Conservation (phyloP, 2,888 invertebrate genomes). For the Leucoptera coffeella region DNA sequence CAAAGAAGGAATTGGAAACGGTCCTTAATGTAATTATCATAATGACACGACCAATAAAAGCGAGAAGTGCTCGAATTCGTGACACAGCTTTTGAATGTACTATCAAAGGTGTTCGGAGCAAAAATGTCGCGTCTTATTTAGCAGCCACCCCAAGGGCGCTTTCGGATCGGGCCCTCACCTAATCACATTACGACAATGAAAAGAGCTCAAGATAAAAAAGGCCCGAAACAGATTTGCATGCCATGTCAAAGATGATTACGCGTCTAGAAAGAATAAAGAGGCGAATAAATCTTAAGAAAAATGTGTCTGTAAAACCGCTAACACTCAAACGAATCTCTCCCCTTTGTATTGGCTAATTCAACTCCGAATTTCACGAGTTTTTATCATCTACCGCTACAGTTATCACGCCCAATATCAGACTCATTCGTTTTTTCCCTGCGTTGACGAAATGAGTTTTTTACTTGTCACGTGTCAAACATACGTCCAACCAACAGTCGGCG, state of each 20-base stretch:
- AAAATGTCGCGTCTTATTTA: slow-evolving; percentile 50
- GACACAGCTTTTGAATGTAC: slow-evolving; percentile 47
- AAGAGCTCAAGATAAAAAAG: slow-evolving; percentile 38
- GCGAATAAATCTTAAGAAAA: too few species aligned
- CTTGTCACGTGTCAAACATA: slow-evolving; percentile 35
- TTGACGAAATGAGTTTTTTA: too few species aligned
- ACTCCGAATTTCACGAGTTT: too few species aligned
- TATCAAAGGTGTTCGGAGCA: slow-evolving; percentile 47
- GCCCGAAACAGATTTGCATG: slow-evolving; percentile 44
- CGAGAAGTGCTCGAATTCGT: slow-evolving; percentile 44
- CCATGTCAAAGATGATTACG: slow-evolving; percentile 38
- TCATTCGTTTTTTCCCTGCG: too few species aligned
- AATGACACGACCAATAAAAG: slow-evolving; percentile 51
- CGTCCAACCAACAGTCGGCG: slow-evolving; percentile 39
- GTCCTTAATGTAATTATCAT: slow-evolving; percentile 49
- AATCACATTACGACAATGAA: slow-evolving; percentile 45
- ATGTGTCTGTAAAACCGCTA: too few species aligned
- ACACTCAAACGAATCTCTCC: too few species aligned
- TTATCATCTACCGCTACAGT: too few species aligned
- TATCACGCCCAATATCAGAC: too few species aligned
- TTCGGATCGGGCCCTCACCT: slow-evolving; percentile 24
- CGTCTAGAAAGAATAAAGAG: slow-evolving; percentile 11
- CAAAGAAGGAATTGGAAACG: slow-evolving; percentile 38
- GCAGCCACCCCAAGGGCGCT: slow-evolving; percentile 25
- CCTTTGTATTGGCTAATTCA: too few species aligned